phyloP scores from a whole-genome alignment of 2,888 invertebrate species.

The Parelbella ahira region DNA sequence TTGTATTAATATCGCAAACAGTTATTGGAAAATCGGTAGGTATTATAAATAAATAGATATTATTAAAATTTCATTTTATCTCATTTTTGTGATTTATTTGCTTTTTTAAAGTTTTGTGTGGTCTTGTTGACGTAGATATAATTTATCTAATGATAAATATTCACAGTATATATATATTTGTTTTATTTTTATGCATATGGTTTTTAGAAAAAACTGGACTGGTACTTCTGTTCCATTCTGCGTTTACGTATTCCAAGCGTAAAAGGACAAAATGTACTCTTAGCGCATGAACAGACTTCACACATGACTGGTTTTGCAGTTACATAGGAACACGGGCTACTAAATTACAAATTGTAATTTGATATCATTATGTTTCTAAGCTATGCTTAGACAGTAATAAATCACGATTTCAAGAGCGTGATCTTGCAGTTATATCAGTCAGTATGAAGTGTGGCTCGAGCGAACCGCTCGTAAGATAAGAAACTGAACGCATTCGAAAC shows the following conservation, averaged over 20 bases:
- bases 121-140: no score
- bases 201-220: no score
- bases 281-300: constrained; percentile 23
- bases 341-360: constrained; percentile 23
- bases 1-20: no score
- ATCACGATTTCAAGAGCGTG: constrained; percentile 27
- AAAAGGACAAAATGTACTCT: constrained; percentile 21
- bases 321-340: constrained; percentile 21
- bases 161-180: no score
- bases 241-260: constrained; percentile 16
- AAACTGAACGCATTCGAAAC: constrained; percentile 34
- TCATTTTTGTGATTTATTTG: no score
- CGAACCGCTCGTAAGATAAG: constrained; percentile 25
- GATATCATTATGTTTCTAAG: constrained; percentile 18
- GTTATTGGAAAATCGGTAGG: no score
- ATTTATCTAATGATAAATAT: no score
- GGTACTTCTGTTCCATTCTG: constrained; percentile 1
- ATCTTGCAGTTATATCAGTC: constrained; percentile 23
- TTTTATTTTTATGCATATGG: no score
- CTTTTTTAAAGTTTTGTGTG: no score
- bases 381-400: constrained; percentile 18
- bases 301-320: constrained; percentile 18
- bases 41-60: no score
- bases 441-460: constrained; percentile 13
- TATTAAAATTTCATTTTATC: no score